Conservation (phyloP, 2,113 vertebrate species). For the Callithrix jacchus region DNA sequence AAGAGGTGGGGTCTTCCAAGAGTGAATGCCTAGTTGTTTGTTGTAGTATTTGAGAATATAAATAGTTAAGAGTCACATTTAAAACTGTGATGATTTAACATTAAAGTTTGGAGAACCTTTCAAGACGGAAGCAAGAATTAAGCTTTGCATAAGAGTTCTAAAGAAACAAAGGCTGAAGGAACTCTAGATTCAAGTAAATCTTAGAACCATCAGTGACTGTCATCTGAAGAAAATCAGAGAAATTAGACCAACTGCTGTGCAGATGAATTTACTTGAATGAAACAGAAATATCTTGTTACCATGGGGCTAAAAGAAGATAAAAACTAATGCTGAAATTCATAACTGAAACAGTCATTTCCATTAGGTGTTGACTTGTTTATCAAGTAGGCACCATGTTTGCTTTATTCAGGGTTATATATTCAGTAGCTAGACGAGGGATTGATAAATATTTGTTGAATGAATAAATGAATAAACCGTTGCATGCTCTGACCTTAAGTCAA, state of each 20-base stretch:
- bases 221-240: background rate
- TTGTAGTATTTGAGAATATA: background rate
- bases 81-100: background rate
- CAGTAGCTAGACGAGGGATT: background rate
- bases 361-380: background rate
- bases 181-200: background rate
- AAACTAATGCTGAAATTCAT: background rate
- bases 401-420: background rate
- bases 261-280: background rate
- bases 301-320: background rate
- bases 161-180: background rate
- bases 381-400: background rate
- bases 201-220: background rate
- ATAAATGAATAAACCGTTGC: background rate
- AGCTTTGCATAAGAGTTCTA: background rate
- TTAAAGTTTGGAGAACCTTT: background rate
- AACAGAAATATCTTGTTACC: background rate
- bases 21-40: background rate
- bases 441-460: background rate
- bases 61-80: background rate
- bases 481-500: background rate
- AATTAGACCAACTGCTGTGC: background rate
- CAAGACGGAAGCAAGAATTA: conserved; percentile 3
- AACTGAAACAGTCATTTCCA: background rate
- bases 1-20: background rate